A percentile compares a stretch with the other conserved stretches of the same genome.
These are phyloP conservation scores for Taurulus bubalis DNA, from an alignment of 2,113 vertebrate genomes.

Conservation along the genomic window DNA sequence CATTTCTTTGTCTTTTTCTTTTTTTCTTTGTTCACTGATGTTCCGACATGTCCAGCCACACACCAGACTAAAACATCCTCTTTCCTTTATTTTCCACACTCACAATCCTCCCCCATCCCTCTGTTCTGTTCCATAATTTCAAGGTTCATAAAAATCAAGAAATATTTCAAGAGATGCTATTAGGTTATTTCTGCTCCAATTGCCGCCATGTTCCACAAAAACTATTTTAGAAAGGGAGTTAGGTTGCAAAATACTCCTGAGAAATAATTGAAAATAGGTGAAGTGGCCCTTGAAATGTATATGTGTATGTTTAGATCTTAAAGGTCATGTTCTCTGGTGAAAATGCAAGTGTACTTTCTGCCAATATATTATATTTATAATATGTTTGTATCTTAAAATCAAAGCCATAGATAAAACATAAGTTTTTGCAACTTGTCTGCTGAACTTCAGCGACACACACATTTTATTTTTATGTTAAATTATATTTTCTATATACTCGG, in stretches of 20 bases:
- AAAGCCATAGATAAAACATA: no score
- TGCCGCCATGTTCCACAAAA: conserved; percentile 50
- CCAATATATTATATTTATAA: neutral
- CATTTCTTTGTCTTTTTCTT: conserved; percentile 9
- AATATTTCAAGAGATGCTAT: conserved; percentile 62
- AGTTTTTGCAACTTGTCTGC: no score
- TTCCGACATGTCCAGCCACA: conserved; percentile 16
- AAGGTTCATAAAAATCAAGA: conserved; percentile 66
- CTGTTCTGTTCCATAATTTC: conserved; percentile 42
- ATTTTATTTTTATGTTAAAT: no score
- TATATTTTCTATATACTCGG: no score
- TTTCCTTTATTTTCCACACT: neutral
- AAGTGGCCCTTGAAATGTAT: neutral
- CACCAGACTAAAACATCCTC: conserved; percentile 27
- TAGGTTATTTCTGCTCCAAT: conserved; percentile 73
- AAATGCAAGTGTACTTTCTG: neutral
- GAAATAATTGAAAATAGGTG: neutral
- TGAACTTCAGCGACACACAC: no score
- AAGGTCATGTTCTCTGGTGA: neutral
- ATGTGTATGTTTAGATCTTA: neutral
- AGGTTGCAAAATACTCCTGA: neutral
- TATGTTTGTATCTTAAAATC: neutral
- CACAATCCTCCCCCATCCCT: neutral
- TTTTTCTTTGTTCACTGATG: conserved; percentile 23
- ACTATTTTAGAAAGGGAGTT: neutral